phyloP scores from a whole-genome alignment of 2,797 vertebrate genomes.

The Gallinago stenura region DNA sequence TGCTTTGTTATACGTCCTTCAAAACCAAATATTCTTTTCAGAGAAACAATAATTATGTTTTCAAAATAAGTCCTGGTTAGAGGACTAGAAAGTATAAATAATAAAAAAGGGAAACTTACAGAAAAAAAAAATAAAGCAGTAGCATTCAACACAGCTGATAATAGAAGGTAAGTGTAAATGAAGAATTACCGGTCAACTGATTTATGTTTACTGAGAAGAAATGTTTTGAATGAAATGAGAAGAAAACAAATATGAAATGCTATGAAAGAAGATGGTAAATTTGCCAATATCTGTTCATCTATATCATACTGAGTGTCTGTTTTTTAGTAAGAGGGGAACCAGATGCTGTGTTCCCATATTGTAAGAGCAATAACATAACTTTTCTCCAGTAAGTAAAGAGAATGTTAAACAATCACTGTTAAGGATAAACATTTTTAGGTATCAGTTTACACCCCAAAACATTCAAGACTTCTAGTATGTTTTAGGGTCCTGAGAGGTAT shows the following conservation, averaged over 20 bases:
- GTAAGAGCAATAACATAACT: background rate
- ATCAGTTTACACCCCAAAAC: background rate
- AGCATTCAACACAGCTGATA: background rate
- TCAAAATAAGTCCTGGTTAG: background rate
- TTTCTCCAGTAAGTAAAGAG: background rate
- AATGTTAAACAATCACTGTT: background rate
- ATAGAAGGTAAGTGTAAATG: background rate
- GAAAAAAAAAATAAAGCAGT: background rate
- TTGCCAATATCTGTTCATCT: background rate
- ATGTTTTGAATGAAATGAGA: background rate
- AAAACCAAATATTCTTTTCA: background rate
- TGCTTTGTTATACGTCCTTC: background rate
- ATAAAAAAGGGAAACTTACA: background rate
- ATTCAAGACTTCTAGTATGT: fast-evolving
- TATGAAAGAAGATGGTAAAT: background rate
- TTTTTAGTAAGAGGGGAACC: background rate
- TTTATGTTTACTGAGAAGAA: background rate
- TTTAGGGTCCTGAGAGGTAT: background rate
- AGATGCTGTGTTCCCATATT: background rate
- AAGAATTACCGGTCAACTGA: background rate
- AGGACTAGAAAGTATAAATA: background rate
- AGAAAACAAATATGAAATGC: background rate
- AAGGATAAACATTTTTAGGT: background rate
- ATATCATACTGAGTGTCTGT: background rate
- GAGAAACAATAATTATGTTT: background rate